Base-by-base conservation (phyloP, 2,797 vertebrate genomes). In the Remorina albescens region DNA sequence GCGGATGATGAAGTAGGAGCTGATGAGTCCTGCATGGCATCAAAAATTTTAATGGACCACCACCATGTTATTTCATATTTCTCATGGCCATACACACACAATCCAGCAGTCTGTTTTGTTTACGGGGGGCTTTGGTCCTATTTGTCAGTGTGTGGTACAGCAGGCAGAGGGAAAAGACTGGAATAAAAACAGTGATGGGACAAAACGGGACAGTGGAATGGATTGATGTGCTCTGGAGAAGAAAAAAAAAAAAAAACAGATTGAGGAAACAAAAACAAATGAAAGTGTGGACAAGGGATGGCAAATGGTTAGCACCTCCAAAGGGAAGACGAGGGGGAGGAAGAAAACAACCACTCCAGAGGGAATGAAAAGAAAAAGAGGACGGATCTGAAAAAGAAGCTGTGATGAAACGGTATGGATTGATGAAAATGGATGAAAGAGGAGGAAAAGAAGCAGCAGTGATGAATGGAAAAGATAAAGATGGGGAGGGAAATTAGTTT, bases 21-120 rank as follows among this genome's bases (percentile, higher is more conserved):
- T 44, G 70, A 71, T 64, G 68, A 74, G 76, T 77, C 51, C 81
- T 55, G 67, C 56, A 51, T 72, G 70, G 65, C 77, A 84, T 89
- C 39, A 80, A 66, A 82, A n/a, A 77, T 82, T 73, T 37, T 85
- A 91, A 88, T 49, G 71, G 73, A 63, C 76, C 59, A 61, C 67
- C 23, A 32, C 60, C 34, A 8, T 41, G 66, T 71, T 80, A 60
- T 81, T 76, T 58, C 64, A 78, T 26, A 74, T 84, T 74, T 70
- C 50, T 74, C 46, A 70, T 23, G 28, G 57, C 15, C 71, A 57
- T 56, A 74, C 58, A 78, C 63, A 69, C n/a, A n/a, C n/a, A n/a
- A 51, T 16, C 6, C 16, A 36, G 60, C 9, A 34, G 30, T 39
- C 15, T 28, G 71, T 32, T 67, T 49, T 53, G 69, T 74, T 65